Base-by-base conservation (phyloP, 1,140 invertebrate genomes). In the Apis laboriosa region DNA sequence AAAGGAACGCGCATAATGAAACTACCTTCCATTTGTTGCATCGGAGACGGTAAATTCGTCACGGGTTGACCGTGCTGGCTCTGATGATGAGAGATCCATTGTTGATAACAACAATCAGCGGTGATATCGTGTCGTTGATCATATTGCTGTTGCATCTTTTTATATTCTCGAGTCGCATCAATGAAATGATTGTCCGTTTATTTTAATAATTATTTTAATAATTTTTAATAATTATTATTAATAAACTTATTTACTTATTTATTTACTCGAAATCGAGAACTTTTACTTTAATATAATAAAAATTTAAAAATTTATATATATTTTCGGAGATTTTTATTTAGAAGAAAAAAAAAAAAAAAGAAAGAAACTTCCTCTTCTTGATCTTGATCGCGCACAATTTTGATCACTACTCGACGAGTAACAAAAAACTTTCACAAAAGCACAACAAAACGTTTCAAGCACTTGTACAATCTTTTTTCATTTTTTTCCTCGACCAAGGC, bases 1-100 rank as follows among this genome's bases (percentile, higher is more conserved):
- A 0, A 58, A 24, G 24, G 9, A 53, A 58, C 19, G 70, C 28
- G 28, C 28, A 2, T 0, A 28, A 34, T 56, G n/a, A n/a, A 49
- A 24, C 76, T 84, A 92, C 93, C 93, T 94, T 94, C 93, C 91
- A 94, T 94, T 74, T 94, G 93, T 84, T 94, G 92, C 93, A 94
- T 94, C 2, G 93, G 93, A 17, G 93, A 94, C 11, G 92, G 92
- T 24, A 93, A 67, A 53, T 64, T 77, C 28, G 90, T 53, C 51
- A 88, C 24, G 11, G 64, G 63, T n/a, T 90, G 81, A n/a, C 80
- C 74, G 49, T 90, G 89, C 49, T 87, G 83, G 34, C 70, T 78
- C 58, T 88, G 88, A 66, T 87, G 86, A 73, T 89, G 89, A 43
- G 83, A 34, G 12, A 79, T 15, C 84, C 89, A 90, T 81, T 90